Conservation (phyloP, 2,888 invertebrate species). For the Elysia crispata region DNA sequence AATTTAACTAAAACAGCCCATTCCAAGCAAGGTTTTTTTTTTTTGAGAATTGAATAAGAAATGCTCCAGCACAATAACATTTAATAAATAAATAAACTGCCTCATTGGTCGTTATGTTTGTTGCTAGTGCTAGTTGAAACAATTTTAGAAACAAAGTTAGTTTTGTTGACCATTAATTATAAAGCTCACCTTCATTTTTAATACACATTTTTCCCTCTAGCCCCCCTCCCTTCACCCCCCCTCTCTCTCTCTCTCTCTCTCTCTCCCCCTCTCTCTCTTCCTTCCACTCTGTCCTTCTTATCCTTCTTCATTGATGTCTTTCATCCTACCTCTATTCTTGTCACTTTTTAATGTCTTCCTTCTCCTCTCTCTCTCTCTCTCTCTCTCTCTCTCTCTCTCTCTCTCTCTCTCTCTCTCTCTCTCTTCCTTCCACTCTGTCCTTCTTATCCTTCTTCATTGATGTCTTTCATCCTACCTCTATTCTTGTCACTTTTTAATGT, state of each 20-base stretch:
- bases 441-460: background rate
- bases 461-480: too few species aligned
- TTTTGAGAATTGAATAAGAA: too few species aligned
- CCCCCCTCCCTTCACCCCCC: background rate
- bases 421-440: slow-evolving; percentile 18
- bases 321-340: too few species aligned
- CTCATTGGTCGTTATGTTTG: too few species aligned
- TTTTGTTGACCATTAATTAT: background rate
- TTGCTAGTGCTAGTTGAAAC: too few species aligned
- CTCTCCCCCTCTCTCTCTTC: slow-evolving; percentile 33
- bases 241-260: slow-evolving; percentile 12
- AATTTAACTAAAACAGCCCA: too few species aligned
- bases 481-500: background rate
- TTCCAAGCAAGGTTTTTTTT: too few species aligned
- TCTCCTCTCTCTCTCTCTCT: slow-evolving; percentile 25
- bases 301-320: too few species aligned
- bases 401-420: slow-evolving; percentile 31
- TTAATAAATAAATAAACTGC: too few species aligned
- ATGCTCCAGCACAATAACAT: too few species aligned
- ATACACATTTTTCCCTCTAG: background rate
- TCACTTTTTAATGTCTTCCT: too few species aligned
- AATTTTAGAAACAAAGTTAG: too few species aligned
- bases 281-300: background rate
- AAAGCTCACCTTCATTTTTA: background rate
- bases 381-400: slow-evolving; percentile 27